A percentile compares a stretch with the other conserved stretches of the same genome.
Evolutionary conservation across 2,113 vertebrate genomes (phyloP).

Genomic region (Pelecanoides urinatrix): DNA sequence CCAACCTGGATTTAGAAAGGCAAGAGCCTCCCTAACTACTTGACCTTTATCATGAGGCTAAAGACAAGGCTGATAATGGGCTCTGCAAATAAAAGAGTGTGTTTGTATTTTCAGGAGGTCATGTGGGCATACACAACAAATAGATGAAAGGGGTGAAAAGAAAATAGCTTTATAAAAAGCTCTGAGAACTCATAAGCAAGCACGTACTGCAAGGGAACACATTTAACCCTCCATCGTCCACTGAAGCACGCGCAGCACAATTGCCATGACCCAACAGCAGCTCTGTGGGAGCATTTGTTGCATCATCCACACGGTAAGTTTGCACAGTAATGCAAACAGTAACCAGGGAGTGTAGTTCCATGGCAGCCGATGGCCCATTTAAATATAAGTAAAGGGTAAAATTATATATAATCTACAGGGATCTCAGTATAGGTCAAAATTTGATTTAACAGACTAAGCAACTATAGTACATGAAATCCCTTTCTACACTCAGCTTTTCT

Average conservation of each 20-base stretch:
- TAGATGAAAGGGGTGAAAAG: conserved; percentile 1
- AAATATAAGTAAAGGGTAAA: neutral
- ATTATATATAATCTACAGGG: neutral
- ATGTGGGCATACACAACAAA: conserved; percentile 21
- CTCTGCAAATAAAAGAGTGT: conserved; percentile 2
- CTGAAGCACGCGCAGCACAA: neutral
- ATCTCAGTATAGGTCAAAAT: neutral
- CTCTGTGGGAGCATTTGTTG: neutral
- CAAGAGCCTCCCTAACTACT: conserved; percentile 43
- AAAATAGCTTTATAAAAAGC: conserved; percentile 2
- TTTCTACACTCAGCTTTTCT: neutral
- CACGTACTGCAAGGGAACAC: neutral
- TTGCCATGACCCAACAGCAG: neutral
- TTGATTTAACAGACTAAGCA: neutral
- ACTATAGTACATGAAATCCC: neutral
- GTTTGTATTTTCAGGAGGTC: conserved; percentile 48
- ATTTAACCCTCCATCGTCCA: neutral
- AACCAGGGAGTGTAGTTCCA: neutral
- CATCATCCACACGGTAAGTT: neutral
- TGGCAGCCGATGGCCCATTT: neutral
- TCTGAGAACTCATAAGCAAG: neutral
- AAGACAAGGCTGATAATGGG: conserved; percentile 32
- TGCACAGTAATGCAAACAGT: neutral
- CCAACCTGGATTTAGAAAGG: conserved; percentile 6
- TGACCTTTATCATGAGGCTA: conserved; percentile 47